A percentile compares a stretch with the other conserved stretches of the same genome.
These are phyloP conservation scores for Lophius americanus DNA, from an alignment of 2,797 vertebrate species.

Conservation along the genomic window DNA sequence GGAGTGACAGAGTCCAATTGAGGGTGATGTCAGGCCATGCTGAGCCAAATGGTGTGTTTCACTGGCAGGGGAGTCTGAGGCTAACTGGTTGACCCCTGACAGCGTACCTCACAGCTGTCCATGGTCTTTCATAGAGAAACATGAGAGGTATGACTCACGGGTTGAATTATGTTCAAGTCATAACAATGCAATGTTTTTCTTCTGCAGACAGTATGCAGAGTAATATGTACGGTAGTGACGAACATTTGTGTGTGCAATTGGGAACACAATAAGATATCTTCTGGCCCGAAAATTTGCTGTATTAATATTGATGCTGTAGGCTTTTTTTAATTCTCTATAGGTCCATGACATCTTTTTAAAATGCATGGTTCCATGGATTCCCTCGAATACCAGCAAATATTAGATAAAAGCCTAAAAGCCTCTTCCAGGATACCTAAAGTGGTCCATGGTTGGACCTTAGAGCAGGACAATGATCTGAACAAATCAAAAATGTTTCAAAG, in stretches of 20 bases:
- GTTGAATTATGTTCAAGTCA: constrained; percentile 22
- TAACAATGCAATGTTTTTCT: constrained; percentile 3
- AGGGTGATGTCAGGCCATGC: constrained; percentile 22
- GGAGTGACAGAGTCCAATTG: not conserved
- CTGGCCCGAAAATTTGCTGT: no score
- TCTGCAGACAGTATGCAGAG: constrained; percentile 7
- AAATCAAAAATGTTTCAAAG: no score
- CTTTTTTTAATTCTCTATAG: no score
- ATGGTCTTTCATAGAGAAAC: constrained; percentile 51
- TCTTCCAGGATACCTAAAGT: no score
- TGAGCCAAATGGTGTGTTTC: constrained; percentile 63
- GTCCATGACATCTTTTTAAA: no score
- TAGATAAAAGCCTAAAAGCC: no score
- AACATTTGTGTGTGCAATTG: not conserved
- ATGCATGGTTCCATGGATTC: no score
- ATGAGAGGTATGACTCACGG: constrained; percentile 37
- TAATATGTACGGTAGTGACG: not conserved
- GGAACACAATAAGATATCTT: no score
- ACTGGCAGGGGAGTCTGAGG: constrained; percentile 51
- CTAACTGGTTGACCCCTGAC: constrained; percentile 51
- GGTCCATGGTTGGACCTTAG: no score
- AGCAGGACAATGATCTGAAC: no score
- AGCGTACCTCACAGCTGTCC: constrained; percentile 48
- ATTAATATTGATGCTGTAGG: no score
- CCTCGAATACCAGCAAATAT: no score